These are phyloP conservation scores for Sebastes reedi DNA, from an alignment of 2,797 vertebrate species.

Conservation along the genomic window DNA sequence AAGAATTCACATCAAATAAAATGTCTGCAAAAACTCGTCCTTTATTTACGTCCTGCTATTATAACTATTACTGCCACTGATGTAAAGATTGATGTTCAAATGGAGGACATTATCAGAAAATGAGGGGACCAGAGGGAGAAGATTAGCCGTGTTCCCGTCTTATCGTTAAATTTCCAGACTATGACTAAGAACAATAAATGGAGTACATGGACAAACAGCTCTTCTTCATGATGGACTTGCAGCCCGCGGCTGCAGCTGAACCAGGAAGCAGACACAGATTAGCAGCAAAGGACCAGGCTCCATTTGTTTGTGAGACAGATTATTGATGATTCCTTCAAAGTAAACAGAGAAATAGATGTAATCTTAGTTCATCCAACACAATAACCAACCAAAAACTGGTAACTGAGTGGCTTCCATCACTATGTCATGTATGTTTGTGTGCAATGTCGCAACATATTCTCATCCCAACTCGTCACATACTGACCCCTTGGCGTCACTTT, in stretches of 20 bases:
- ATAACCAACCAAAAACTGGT: background rate
- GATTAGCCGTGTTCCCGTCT: background rate
- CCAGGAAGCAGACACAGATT: constrained; percentile 49
- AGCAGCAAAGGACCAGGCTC: constrained; percentile 42
- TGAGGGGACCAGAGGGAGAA: background rate
- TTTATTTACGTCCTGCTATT: background rate
- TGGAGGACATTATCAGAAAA: background rate
- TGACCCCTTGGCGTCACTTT: no score
- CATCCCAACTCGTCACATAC: no score
- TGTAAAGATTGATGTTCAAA: background rate
- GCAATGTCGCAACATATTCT: background rate
- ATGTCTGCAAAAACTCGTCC: background rate
- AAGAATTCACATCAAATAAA: background rate
- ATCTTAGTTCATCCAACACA: background rate
- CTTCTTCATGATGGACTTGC: constrained; percentile 16
- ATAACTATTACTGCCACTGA: background rate
- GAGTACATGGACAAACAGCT: background rate
- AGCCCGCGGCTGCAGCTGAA: constrained; percentile 36
- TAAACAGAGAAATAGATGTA: constrained; percentile 8
- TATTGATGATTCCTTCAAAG: constrained; percentile 29
- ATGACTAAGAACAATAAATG: constrained; percentile 14
- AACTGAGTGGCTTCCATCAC: background rate
- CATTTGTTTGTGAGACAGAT: constrained; percentile 53
- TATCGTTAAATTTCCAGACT: constrained; percentile 11
- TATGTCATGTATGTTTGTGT: background rate